Evolutionary conservation across 2,888 invertebrate species (phyloP).

Genomic region (Trachelus iudaicus): DNA sequence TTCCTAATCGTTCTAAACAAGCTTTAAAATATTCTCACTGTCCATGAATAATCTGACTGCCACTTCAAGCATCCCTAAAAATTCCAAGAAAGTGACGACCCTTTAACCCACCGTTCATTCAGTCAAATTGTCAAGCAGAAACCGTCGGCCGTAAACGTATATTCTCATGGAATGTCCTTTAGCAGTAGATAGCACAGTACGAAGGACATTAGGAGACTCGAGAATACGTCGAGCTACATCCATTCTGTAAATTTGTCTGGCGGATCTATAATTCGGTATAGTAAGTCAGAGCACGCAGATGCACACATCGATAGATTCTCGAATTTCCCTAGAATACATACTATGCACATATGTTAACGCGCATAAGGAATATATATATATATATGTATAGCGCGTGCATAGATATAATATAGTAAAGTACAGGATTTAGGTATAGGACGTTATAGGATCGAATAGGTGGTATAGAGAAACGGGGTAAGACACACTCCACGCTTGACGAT

Average conservation of each 20-base stretch:
- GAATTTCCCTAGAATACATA: not conserved
- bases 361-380: not conserved
- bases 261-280: conserved; percentile 21
- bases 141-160: not conserved
- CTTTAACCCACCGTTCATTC: not conserved
- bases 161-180: not conserved
- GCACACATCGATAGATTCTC: not conserved
- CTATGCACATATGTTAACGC: not conserved
- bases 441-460: not conserved
- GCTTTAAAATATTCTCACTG: not conserved
- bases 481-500: conserved; percentile 18
- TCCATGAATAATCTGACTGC: not conserved
- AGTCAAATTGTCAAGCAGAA: not conserved
- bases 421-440: conserved; percentile 2
- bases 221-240: conserved; percentile 21
- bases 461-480: conserved; percentile 17
- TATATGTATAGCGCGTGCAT: not conserved
- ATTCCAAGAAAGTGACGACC: not conserved
- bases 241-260: conserved; percentile 22
- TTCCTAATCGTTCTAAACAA: too few species aligned
- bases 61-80: not conserved
- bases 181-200: not conserved
- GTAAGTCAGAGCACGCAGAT: conserved; percentile 10
- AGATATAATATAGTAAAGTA: not conserved
- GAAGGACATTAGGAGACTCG: conserved; percentile 15